Evolutionary conservation across 2,888 invertebrate species (phyloP).

Genomic region (Stenodera caucasica): DNA sequence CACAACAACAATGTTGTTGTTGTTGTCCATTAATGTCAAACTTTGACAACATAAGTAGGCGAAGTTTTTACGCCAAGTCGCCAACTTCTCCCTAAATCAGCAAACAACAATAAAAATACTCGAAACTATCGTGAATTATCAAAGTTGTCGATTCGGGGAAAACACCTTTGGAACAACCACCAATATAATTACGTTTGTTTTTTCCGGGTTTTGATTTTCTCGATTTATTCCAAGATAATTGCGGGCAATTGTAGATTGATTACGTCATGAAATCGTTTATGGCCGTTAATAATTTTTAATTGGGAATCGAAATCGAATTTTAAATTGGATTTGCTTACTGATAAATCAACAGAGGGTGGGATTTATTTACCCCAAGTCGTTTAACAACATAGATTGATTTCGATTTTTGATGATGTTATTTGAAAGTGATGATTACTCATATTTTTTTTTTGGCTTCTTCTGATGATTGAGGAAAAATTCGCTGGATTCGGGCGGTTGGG

Average conservation of each 20-base stretch:
- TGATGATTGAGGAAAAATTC: too few species aligned
- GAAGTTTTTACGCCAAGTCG: too few species aligned
- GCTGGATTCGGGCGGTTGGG: too few species aligned
- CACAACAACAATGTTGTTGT: neutral
- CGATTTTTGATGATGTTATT: neutral
- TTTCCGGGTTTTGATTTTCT: too few species aligned
- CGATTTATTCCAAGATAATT: neutral
- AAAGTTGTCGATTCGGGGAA: too few species aligned
- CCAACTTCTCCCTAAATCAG: too few species aligned
- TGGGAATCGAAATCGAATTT: constrained; percentile 3
- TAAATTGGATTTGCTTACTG: neutral
- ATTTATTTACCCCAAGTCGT: neutral
- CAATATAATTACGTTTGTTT: too few species aligned
- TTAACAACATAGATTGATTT: neutral
- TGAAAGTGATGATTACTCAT: neutral
- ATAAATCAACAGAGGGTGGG: too few species aligned
- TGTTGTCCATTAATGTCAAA: neutral
- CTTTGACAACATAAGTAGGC: neutral
- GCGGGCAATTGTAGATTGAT: neutral
- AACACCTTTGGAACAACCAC: too few species aligned
- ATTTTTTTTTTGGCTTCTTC: neutral
- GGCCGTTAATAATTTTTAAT: constrained; percentile 1
- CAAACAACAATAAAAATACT: too few species aligned
- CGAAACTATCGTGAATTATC: too few species aligned
- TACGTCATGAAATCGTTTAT: neutral